phyloP scores from a whole-genome alignment of 2,797 vertebrate species.

The Tarsius wallacei region DNA sequence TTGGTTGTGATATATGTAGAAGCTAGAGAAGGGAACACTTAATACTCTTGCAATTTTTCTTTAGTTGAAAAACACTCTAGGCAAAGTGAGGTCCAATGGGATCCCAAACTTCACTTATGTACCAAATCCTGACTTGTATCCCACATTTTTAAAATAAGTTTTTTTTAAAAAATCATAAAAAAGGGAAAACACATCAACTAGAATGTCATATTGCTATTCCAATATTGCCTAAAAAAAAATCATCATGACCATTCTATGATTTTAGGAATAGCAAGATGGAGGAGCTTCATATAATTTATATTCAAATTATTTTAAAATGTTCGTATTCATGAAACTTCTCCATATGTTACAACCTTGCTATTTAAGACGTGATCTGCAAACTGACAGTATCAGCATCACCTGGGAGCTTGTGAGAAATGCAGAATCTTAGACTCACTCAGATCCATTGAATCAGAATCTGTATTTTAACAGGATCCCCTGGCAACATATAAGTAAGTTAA shows the following conservation, averaged over 20 bases:
- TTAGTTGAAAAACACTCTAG: neutral
- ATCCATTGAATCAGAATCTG: neutral
- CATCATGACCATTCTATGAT: neutral
- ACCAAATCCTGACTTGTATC: too few species aligned
- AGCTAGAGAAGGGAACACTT: slow-evolving; percentile 30
- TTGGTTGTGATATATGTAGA: slow-evolving; percentile 11
- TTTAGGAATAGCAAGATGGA: neutral
- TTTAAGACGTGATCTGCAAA: neutral
- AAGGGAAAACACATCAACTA: neutral
- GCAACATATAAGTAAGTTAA: neutral
- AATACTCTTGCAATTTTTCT: neutral
- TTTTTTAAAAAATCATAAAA: too few species aligned
- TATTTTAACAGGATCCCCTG: neutral
- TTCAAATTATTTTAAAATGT: neutral
- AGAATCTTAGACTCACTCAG: neutral
- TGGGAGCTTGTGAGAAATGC: neutral
- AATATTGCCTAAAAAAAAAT: neutral
- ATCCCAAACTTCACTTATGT: too few species aligned
- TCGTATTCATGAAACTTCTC: neutral
- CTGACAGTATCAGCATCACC: neutral
- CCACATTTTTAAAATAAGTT: too few species aligned
- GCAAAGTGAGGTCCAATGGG: too few species aligned
- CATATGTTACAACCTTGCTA: neutral
- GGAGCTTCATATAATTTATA: neutral
- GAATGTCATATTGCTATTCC: slow-evolving; percentile 43